phyloP scores from a whole-genome alignment of 2,888 invertebrate species.

The Corythucha ciliata region DNA sequence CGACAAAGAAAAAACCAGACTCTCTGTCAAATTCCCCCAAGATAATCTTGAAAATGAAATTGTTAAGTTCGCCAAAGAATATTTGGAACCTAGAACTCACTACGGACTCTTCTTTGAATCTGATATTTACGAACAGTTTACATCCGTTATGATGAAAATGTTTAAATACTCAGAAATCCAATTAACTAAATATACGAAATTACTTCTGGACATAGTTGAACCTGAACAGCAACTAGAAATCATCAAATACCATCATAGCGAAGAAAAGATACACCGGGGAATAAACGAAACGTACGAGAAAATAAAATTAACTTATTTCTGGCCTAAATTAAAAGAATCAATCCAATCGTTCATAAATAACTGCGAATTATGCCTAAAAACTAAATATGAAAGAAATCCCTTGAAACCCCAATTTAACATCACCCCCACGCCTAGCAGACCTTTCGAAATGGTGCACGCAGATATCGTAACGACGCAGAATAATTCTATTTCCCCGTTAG shows the following conservation, averaged over 20 bases:
- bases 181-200: conserved; percentile 2
- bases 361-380: not conserved
- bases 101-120: conserved; percentile 1
- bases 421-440: not conserved
- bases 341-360: not conserved
- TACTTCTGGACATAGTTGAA: conserved; percentile 6
- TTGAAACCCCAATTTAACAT: conserved; percentile 4
- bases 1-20: not conserved
- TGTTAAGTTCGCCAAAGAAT: not conserved
- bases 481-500: too few relatives aligned
- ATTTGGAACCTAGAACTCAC: not conserved
- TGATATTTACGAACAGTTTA: not conserved
- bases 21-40: not conserved
- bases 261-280: not conserved
- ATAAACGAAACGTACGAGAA: not conserved
- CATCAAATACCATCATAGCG: conserved; percentile 1
- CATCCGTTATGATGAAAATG: not conserved
- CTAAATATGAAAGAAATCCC: conserved; percentile 17
- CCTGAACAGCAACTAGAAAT: not conserved
- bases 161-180: conserved; percentile 1
- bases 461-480: not conserved
- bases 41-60: not conserved
- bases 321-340: conserved; percentile 1
- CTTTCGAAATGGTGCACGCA: not conserved
- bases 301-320: not conserved